Evolutionary conservation across 1,140 invertebrate genomes (phyloP).

Genomic region (Trichonephila clavata): DNA sequence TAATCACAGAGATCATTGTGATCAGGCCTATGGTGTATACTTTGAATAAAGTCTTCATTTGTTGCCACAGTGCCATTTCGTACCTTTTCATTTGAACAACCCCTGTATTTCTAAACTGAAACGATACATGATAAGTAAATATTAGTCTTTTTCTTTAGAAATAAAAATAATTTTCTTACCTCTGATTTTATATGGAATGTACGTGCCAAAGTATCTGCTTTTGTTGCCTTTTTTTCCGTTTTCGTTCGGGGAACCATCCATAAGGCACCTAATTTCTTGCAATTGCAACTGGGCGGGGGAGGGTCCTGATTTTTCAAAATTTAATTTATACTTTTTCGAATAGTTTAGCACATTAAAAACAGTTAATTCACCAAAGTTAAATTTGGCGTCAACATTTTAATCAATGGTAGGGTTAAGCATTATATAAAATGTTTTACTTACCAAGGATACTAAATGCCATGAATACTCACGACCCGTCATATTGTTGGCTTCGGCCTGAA

Average conservation of each 20-base stretch:
- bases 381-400: too few species aligned
- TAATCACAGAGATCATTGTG: neutral
- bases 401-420: neutral
- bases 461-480: constrained; percentile 83
- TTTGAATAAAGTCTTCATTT: too few species aligned
- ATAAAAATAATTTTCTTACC: constrained; percentile 8
- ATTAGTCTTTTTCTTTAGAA: neutral
- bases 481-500: constrained; percentile 79
- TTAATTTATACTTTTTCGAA: too few species aligned
- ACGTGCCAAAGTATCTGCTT: constrained; percentile 38
- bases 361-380: too few species aligned
- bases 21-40: neutral
- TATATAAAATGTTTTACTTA: constrained; percentile 78
- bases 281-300: constrained; percentile 6
- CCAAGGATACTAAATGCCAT: constrained; percentile 86
- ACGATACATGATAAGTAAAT: neutral
- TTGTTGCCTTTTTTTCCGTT: neutral
- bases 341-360: too few species aligned
- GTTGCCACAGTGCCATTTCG: too few species aligned
- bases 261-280: constrained; percentile 52
- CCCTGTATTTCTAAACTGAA: neutral
- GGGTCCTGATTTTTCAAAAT: constrained; percentile 23
- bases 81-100: too few species aligned
- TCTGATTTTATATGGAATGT: constrained; percentile 26
- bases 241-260: constrained; percentile 60